phyloP scores from a whole-genome alignment of 2,888 invertebrate genomes.

The Papilio demoleus region DNA sequence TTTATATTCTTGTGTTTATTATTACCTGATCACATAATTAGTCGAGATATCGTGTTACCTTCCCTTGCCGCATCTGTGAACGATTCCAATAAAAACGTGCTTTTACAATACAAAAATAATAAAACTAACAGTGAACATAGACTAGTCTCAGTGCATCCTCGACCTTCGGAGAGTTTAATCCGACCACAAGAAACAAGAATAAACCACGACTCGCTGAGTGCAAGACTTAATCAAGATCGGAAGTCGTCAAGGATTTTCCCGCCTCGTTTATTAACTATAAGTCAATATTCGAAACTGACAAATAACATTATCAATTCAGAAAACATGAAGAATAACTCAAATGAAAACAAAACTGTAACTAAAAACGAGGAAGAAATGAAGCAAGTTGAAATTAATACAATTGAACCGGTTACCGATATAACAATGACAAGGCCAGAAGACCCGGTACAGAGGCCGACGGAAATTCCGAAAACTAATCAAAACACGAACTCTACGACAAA shows the following conservation, averaged over 20 bases:
- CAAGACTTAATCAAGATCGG: conserved; percentile 42
- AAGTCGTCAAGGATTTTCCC: conserved; percentile 45
- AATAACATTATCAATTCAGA: conserved; percentile 17
- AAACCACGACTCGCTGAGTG: conserved; percentile 38
- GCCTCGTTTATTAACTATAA: conserved; percentile 45
- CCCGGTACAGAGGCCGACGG: background rate
- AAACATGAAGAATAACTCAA: conserved; percentile 10
- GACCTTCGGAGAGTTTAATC: conserved; percentile 15
- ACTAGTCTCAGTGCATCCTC: background rate
- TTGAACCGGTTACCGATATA: background rate
- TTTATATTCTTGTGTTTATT: conserved; percentile 55
- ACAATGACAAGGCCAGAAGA: background rate
- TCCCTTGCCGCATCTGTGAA: background rate
- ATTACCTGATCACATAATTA: conserved; percentile 55
- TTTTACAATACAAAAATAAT: background rate
- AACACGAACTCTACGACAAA: conserved; percentile 38
- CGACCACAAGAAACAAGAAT: conserved; percentile 33
- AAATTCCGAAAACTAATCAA: conserved; percentile 10
- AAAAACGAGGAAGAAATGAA: conserved; percentile 6
- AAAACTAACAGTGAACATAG: background rate
- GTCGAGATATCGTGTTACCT: conserved; percentile 52
- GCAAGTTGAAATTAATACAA: conserved; percentile 10
- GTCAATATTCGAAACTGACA: conserved; percentile 30
- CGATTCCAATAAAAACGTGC: conserved; percentile 3
- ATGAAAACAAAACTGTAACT: conserved; percentile 1